phyloP scores from a whole-genome alignment of 2,797 vertebrate genomes.

The Graptemys geographica region DNA sequence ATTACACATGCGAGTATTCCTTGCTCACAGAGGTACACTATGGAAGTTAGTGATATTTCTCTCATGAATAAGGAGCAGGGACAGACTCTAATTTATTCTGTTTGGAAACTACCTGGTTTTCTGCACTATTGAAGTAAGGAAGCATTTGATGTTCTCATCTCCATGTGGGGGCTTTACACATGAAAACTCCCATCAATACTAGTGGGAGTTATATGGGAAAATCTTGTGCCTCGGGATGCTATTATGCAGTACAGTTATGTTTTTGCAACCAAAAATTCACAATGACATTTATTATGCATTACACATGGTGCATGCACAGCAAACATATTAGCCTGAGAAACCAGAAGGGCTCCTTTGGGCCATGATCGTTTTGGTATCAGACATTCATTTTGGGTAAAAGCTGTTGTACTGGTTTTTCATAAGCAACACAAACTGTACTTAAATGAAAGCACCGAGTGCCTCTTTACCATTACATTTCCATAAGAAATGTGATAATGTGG shows the following conservation, averaged over 20 bases:
- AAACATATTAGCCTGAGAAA: not conserved
- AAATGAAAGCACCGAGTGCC: not conserved
- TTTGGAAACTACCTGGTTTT: constrained; percentile 5
- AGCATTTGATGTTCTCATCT: not conserved
- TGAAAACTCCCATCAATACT: not conserved
- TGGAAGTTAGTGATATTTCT: not conserved
- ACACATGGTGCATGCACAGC: not conserved
- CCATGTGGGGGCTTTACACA: not conserved
- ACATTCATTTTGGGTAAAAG: not conserved
- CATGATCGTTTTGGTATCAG: not conserved
- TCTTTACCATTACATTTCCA: not conserved
- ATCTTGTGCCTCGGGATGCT: not conserved
- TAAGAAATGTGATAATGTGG: not conserved
- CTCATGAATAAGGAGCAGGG: not conserved
- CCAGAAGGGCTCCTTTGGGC: not conserved
- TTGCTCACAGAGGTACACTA: not conserved
- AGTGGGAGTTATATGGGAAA: not conserved
- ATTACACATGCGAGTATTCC: not conserved
- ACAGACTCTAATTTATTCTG: not conserved
- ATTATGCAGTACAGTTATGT: not conserved
- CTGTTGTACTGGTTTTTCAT: not conserved
- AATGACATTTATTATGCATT: not conserved
- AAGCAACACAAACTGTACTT: not conserved
- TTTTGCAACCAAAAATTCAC: not conserved
- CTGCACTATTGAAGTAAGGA: not conserved